Evolutionary conservation across 2,797 vertebrate genomes (phyloP).

Genomic region (Phyllotis vaccarum): DNA sequence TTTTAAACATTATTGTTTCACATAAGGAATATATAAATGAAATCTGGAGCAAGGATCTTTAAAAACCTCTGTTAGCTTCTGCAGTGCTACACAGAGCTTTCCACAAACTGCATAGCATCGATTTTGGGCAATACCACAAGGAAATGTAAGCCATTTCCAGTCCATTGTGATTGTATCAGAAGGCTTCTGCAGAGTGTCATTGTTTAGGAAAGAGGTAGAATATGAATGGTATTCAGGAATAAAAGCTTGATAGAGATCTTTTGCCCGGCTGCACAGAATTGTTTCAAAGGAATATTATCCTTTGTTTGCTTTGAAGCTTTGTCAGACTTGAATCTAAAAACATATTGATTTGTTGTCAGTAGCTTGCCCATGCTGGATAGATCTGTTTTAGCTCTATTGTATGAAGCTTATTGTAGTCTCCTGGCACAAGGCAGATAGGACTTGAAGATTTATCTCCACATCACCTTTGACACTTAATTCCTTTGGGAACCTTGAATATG

Average conservation of each 20-base stretch:
- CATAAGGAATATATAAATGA: neutral
- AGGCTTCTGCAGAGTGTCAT: conserved; percentile 16
- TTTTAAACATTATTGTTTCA: conserved; percentile 31
- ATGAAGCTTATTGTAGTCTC: conserved; percentile 84
- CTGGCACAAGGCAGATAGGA: conserved; percentile 76
- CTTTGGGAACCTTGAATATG: conserved; percentile 44
- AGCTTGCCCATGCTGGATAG: conserved; percentile 62
- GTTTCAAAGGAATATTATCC: conserved; percentile 69
- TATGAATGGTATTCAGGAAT: conserved; percentile 66
- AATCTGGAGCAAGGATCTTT: conserved; percentile 35
- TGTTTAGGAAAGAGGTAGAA: conserved; percentile 59
- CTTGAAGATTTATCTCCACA: conserved; percentile 40
- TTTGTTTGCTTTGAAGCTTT: conserved; percentile 61
- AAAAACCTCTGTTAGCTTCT: neutral
- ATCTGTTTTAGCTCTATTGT: conserved; percentile 81
- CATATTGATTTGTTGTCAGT: conserved; percentile 76
- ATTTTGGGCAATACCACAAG: neutral
- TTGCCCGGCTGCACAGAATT: conserved; percentile 65
- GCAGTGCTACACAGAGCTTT: neutral
- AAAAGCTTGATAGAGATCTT: conserved; percentile 58
- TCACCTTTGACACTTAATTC: conserved; percentile 1
- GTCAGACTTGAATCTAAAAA: conserved; percentile 64
- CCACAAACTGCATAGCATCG: neutral
- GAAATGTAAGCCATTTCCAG: conserved; percentile 41
- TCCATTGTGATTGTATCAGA: conserved; percentile 53